Percentiles rank a stretch among this genome's conserved stretches.
These are phyloP conservation scores for Hydrolagus colliei DNA, from an alignment of 2,797 vertebrate species.

Conservation along the genomic window DNA sequence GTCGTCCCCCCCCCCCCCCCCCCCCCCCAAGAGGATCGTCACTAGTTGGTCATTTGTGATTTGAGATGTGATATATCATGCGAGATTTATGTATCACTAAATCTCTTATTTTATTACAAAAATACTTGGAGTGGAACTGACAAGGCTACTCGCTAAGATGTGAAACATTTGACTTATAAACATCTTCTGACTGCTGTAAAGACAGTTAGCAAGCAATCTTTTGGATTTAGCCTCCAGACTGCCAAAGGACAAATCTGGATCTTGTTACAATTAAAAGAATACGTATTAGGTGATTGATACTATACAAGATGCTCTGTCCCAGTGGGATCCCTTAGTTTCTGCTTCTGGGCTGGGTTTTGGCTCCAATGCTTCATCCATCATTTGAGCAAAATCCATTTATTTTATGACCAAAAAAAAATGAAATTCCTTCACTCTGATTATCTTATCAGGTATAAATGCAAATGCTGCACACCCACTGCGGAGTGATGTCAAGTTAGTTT, in stretches of 20 bases:
- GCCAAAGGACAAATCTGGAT: slow-evolving; percentile 32
- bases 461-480: background rate
- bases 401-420: background rate
- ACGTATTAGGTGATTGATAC: slow-evolving; percentile 24
- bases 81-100: too few relatives aligned
- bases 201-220: background rate
- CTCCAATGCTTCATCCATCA: background rate
- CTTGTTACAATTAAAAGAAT: slow-evolving; percentile 39
- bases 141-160: background rate
- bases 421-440: background rate
- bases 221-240: background rate
- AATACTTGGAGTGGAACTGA: too few relatives aligned
- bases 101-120: too few relatives aligned
- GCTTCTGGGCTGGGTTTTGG: background rate
- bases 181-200: background rate
- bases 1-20: too few relatives aligned
- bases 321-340: slow-evolving; percentile 25
- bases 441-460: background rate
- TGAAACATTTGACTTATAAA: background rate
- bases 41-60: too few relatives aligned
- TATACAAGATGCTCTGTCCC: slow-evolving; percentile 27
- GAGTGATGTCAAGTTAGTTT: background rate
- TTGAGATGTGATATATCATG: too few relatives aligned
- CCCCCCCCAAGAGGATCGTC: too few relatives aligned
- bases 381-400: background rate